Evolutionary conservation across 2,888 invertebrate species (phyloP).

Genomic region (Orchesella flavescens): DNA sequence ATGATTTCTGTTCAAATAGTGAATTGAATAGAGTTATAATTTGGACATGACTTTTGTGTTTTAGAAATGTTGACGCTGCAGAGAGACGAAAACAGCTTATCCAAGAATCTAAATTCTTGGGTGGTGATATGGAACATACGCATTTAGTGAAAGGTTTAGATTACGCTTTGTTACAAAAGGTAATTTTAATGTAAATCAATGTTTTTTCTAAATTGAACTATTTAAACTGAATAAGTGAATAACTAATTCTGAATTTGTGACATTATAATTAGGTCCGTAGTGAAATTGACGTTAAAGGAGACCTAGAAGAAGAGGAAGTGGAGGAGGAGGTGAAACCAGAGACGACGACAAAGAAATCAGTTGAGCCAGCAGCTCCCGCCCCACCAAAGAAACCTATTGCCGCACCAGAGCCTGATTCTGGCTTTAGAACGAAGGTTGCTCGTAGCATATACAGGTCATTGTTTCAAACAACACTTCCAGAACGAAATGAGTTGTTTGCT

Average conservation of each 20-base stretch:
- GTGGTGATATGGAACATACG: slow-evolving; percentile 99
- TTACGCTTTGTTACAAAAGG: slow-evolving; percentile 93
- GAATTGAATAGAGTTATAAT: not conserved
- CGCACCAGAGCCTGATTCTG: slow-evolving; percentile 57
- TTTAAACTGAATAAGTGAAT: too few species aligned
- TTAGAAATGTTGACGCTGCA: slow-evolving; percentile 85
- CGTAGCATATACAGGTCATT: slow-evolving; percentile 81
- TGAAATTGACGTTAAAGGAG: slow-evolving; percentile 87
- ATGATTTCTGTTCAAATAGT: too few species aligned
- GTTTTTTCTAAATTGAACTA: too few species aligned
- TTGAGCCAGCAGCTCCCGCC: slow-evolving; percentile 71
- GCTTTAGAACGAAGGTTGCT: slow-evolving; percentile 81
- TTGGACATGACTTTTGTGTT: not conserved
- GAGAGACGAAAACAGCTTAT: slow-evolving; percentile 96
- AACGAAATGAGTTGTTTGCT: slow-evolving; percentile 91
- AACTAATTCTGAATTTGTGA: not conserved
- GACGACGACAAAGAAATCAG: slow-evolving; percentile 73
- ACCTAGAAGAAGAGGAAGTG: slow-evolving; percentile 84
- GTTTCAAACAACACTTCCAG: slow-evolving; percentile 74
- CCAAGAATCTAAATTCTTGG: slow-evolving; percentile 98
- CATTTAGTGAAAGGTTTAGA: slow-evolving; percentile 99
- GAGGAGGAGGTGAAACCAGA: slow-evolving; percentile 77
- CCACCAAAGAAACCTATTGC: slow-evolving; percentile 67
- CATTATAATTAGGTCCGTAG: slow-evolving; percentile 79
- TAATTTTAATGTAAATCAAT: too few species aligned